Evolutionary conservation across 2,797 vertebrate species (phyloP).

Genomic region (Silurus lanzhouensis): DNA sequence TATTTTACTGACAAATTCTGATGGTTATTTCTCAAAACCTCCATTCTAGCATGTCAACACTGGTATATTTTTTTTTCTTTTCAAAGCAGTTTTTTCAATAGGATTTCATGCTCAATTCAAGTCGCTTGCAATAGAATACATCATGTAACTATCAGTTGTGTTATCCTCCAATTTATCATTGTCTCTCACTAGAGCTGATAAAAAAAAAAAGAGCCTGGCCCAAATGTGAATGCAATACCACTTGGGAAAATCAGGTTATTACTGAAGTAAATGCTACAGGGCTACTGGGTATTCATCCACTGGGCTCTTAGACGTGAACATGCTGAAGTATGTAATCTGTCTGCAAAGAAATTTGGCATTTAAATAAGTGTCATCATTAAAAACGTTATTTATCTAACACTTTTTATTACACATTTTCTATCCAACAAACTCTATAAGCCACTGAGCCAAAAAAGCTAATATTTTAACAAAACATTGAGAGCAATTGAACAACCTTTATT

Average conservation of each 20-base stretch:
- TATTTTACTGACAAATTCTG: not conserved
- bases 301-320: slow-evolving; percentile 19
- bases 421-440: not conserved
- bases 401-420: slow-evolving; percentile 22
- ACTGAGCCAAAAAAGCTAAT: not conserved
- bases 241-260: slow-evolving; percentile 34
- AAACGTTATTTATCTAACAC: slow-evolving; percentile 32
- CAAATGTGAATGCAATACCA: slow-evolving; percentile 23
- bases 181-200: slow-evolving; percentile 16
- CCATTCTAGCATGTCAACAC: not conserved
- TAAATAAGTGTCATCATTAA: slow-evolving; percentile 35
- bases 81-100: not conserved
- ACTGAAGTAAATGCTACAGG: slow-evolving; percentile 28
- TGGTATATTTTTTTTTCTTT: not conserved
- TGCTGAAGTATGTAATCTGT: slow-evolving; percentile 18
- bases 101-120: slow-evolving; percentile 10
- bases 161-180: slow-evolving; percentile 36
- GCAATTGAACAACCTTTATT: not conserved
- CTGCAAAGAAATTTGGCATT: slow-evolving; percentile 41
- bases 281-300: slow-evolving; percentile 17
- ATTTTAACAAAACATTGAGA: not conserved
- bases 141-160: not conserved
- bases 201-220: slow-evolving; percentile 26
- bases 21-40: too few species aligned
- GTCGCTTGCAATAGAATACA: slow-evolving; percentile 17